Conservation (phyloP, 2,797 vertebrate species). For the Anguilla anguilla region DNA sequence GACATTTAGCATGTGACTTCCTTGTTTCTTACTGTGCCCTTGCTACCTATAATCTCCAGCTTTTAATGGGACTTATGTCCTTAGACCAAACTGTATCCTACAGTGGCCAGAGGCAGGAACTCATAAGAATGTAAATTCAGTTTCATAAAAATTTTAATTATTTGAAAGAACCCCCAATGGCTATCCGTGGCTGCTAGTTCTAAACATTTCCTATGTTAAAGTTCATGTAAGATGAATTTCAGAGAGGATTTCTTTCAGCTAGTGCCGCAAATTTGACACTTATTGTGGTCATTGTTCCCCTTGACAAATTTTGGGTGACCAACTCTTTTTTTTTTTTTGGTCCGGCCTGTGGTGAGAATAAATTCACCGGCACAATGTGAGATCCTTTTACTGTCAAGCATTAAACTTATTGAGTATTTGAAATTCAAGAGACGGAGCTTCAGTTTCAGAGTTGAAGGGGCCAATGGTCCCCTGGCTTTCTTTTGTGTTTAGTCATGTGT, state of each 20-base stretch:
- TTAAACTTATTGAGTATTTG: background rate
- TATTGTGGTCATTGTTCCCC: background rate
- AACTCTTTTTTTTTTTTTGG: background rate
- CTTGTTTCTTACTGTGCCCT: background rate
- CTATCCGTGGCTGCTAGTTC: background rate
- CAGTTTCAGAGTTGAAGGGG: conserved; percentile 11
- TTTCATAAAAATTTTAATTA: background rate
- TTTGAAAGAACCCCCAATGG: background rate
- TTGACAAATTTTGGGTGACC: background rate
- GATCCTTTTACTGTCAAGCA: background rate
- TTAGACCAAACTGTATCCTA: background rate
- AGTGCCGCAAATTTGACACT: background rate
- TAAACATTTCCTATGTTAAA: background rate
- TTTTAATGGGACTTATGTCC: background rate
- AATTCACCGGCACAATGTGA: background rate
- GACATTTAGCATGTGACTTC: background rate
- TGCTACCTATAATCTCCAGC: background rate
- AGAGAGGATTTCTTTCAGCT: background rate
- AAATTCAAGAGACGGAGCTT: background rate
- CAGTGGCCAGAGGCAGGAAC: background rate
- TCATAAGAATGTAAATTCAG: background rate
- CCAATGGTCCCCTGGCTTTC: conserved; percentile 29
- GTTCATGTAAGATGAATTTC: background rate
- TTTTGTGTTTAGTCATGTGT: conserved; percentile 46
- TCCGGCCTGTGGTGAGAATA: background rate